These are phyloP conservation scores for Cheilosia vernalis DNA, from an alignment of 2,888 invertebrate species.

Conservation along the genomic window DNA sequence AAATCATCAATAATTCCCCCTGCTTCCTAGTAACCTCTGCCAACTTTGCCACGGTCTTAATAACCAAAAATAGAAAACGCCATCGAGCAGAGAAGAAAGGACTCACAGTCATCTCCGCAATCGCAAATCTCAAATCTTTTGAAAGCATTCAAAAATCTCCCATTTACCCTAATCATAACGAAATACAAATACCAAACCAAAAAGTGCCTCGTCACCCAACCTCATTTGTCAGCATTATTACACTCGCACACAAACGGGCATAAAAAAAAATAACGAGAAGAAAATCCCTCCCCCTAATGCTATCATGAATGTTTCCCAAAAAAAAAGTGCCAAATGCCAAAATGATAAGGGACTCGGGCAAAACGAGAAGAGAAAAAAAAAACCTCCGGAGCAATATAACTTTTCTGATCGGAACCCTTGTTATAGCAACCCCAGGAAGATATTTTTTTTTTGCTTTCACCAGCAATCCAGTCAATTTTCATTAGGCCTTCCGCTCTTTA, in stretches of 20 bases:
- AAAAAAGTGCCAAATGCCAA: constrained; percentile 61
- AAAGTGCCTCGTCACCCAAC: constrained; percentile 57
- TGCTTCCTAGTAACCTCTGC: constrained; percentile 21
- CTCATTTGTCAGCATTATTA: constrained; percentile 71
- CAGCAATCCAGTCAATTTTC: constrained; percentile 66
- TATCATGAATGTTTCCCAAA: constrained; percentile 45
- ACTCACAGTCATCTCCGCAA: constrained; percentile 38
- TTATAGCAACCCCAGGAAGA: constrained; percentile 24
- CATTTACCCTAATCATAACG: constrained; percentile 60
- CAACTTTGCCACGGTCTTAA: constrained; percentile 9
- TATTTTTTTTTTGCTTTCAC: not conserved
- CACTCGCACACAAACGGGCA: not conserved
- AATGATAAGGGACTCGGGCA: constrained; percentile 57
- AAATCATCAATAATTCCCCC: constrained; percentile 37
- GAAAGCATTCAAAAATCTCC: constrained; percentile 53
- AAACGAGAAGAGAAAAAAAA: constrained; percentile 22
- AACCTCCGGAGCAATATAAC: constrained; percentile 28
- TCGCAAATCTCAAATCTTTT: constrained; percentile 65
- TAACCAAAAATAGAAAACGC: constrained; percentile 6
- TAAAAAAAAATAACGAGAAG: not conserved
- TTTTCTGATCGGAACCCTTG: constrained; percentile 52
- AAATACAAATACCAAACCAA: constrained; percentile 65
- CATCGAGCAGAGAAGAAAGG: not conserved
- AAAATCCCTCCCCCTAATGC: constrained; percentile 35
- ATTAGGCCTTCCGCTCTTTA: constrained; percentile 65